Evolutionary conservation across 2,888 invertebrate genomes (phyloP).

Genomic region (Branchellion lobata): DNA sequence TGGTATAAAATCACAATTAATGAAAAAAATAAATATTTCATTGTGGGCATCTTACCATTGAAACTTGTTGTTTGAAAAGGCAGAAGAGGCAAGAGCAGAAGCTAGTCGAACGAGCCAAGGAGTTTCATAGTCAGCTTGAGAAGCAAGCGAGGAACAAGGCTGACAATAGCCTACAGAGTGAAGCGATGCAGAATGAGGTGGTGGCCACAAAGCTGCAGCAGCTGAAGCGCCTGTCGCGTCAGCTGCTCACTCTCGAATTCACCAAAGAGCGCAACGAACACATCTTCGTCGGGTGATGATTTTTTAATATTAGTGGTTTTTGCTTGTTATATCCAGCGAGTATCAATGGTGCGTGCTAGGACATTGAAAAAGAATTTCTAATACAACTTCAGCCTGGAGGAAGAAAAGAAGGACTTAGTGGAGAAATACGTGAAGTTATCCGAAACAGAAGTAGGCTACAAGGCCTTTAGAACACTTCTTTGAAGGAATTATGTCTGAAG

Average conservation of each 20-base stretch:
- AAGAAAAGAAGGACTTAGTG: conserved; percentile 60
- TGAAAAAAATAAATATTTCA: background rate
- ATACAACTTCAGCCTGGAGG: conserved; percentile 60
- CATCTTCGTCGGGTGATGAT: background rate
- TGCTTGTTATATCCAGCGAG: too few species aligned
- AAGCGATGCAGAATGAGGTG: background rate
- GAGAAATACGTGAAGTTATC: conserved; percentile 61
- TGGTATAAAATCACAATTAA: background rate
- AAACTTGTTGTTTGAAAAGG: background rate
- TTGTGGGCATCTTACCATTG: background rate
- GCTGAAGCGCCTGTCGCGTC: background rate
- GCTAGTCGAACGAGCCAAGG: conserved; percentile 58
- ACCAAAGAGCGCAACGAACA: background rate
- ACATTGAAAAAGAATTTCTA: too few species aligned
- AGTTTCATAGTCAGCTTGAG: conserved; percentile 56
- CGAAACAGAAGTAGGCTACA: conserved; percentile 60
- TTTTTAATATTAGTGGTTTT: too few species aligned
- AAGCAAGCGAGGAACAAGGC: conserved; percentile 58
- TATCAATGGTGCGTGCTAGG: too few species aligned
- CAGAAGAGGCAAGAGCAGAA: conserved; percentile 58
- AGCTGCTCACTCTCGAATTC: background rate
- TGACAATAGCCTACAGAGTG: conserved; percentile 47
- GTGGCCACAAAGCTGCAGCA: background rate
- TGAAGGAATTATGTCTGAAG: too few species aligned
- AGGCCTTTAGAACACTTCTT: too few species aligned